These are phyloP conservation scores for Caradrina clavipalpis DNA, from an alignment of 2,888 invertebrate genomes.

Conservation along the genomic window DNA sequence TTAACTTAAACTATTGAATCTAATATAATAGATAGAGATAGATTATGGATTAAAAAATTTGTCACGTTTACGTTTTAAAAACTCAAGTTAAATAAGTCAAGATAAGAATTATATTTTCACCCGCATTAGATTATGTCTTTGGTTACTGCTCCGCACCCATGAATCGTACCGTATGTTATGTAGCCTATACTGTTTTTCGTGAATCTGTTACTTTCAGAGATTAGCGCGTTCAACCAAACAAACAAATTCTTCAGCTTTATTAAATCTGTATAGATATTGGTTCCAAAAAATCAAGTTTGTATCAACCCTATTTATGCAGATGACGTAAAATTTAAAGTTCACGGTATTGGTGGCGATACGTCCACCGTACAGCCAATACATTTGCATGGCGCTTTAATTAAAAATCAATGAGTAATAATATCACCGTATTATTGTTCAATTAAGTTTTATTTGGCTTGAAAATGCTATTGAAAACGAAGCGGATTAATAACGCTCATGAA, in stretches of 20 bases:
- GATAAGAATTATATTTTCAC: too few relatives aligned
- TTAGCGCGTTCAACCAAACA: too few relatives aligned
- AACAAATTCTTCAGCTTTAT: not conserved
- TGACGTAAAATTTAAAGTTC: constrained; percentile 53
- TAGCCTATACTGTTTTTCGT: too few relatives aligned
- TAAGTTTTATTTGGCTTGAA: constrained; percentile 41
- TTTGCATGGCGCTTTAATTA: constrained; percentile 69
- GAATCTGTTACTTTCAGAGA: too few relatives aligned
- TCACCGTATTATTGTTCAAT: constrained; percentile 50
- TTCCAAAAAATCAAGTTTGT: not conserved
- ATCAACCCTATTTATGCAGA: constrained; percentile 42
- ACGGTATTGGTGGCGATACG: constrained; percentile 35
- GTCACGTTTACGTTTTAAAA: too few relatives aligned
- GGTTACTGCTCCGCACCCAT: too few relatives aligned
- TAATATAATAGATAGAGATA: too few relatives aligned
- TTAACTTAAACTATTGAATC: too few relatives aligned
- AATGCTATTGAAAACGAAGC: constrained; percentile 25
- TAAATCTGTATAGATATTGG: not conserved
- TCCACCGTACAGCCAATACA: constrained; percentile 51
- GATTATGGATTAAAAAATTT: too few relatives aligned
- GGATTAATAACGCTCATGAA: constrained; percentile 20
- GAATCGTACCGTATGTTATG: too few relatives aligned
- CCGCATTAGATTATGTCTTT: too few relatives aligned
- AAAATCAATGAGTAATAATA: constrained; percentile 65
- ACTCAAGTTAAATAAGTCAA: too few relatives aligned